Conservation (phyloP, 2,888 invertebrate genomes). For the Hydrotaea cyrtoneurina region DNA sequence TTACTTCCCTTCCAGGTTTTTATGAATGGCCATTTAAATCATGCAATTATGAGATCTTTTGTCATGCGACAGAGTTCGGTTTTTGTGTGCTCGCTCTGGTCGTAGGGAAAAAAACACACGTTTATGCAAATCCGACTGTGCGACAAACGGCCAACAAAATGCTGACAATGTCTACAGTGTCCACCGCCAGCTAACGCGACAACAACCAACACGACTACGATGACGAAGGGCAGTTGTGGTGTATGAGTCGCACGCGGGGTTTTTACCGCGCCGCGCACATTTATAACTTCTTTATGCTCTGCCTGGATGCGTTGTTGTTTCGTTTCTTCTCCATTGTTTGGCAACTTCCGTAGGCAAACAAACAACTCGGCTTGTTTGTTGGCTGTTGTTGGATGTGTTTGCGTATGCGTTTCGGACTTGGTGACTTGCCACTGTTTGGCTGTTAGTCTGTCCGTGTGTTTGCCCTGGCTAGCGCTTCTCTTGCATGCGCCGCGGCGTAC, state of each 20-base stretch:
- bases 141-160: constrained; percentile 52
- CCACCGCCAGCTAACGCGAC: not conserved
- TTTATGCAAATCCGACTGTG: constrained; percentile 65
- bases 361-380: constrained; percentile 48
- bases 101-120: constrained; percentile 45
- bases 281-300: constrained; percentile 59
- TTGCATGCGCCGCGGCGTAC: constrained; percentile 30
- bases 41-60: constrained; percentile 78
- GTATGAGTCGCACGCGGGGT: constrained; percentile 51
- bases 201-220: not conserved
- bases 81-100: constrained; percentile 5
- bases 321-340: constrained; percentile 57
- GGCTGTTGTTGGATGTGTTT: constrained; percentile 29
- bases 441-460: not conserved
- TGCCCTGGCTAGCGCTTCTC: not conserved
- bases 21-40: constrained; percentile 78
- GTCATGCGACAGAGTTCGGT: constrained; percentile 11
- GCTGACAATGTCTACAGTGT: constrained; percentile 52
- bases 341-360: constrained; percentile 66
- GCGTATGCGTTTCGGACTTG: not conserved
- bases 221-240: constrained; percentile 11
- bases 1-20: not conserved
- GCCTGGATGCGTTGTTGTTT: constrained; percentile 36
- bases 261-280: constrained; percentile 45
- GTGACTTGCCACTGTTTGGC: not conserved